These are phyloP conservation scores for Acleris laterana DNA, from an alignment of 2,888 invertebrate genomes.

Conservation along the genomic window DNA sequence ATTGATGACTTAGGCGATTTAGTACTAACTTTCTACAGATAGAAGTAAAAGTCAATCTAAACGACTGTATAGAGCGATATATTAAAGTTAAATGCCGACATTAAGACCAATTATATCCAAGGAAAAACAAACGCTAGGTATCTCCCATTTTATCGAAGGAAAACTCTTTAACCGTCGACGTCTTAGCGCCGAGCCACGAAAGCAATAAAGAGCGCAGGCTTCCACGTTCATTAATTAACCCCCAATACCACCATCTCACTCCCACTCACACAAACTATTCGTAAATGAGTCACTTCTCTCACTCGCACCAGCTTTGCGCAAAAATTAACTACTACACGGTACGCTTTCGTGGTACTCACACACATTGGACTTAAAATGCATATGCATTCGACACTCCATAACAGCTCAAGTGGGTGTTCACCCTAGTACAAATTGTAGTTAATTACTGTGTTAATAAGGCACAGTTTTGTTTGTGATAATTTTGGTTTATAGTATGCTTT, in stretches of 20 bases:
- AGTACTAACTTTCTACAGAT: constrained; percentile 9
- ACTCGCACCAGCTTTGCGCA: constrained; percentile 82
- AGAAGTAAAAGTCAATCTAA: constrained; percentile 13
- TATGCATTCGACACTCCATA: constrained; percentile 67
- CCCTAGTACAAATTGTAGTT: constrained; percentile 62
- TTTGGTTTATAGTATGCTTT: constrained; percentile 54
- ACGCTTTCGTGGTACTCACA: constrained; percentile 71
- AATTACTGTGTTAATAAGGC: constrained; percentile 68
- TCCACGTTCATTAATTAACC: constrained; percentile 86
- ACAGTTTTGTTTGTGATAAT: constrained; percentile 60
- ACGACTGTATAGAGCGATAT: constrained; percentile 17
- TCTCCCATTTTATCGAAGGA: constrained; percentile 73
- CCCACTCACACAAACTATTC: constrained; percentile 72
- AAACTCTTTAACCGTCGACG: constrained; percentile 81
- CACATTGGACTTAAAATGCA: constrained; percentile 75
- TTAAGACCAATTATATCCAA: constrained; percentile 41
- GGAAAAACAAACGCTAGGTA: constrained; percentile 58
- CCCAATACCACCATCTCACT: constrained; percentile 69
- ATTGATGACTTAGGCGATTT: too few species aligned
- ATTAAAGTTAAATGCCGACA: constrained; percentile 25
- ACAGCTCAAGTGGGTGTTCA: constrained; percentile 52
- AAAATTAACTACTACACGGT: constrained; percentile 83
- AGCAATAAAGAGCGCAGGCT: constrained; percentile 85
- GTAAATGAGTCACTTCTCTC: constrained; percentile 80
- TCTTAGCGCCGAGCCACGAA: constrained; percentile 83